A percentile compares a stretch with the other conserved stretches of the same genome.
Conservation (phyloP, 2,888 invertebrate genomes). For the Campopleginae sp. region DNA sequence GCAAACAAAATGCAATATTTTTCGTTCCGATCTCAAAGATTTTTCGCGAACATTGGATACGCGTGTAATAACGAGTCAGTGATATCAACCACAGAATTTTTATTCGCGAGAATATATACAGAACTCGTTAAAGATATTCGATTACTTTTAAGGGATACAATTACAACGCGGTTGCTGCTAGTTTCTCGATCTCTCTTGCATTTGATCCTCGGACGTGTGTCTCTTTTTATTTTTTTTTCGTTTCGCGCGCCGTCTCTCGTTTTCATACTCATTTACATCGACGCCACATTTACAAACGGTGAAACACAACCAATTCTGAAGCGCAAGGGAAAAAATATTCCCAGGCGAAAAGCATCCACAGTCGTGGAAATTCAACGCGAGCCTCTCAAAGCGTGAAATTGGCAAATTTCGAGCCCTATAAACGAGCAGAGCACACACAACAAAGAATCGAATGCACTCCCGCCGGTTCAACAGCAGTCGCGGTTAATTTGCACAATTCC, state of each 20-base stretch:
- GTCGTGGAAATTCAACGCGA: constrained; percentile 39
- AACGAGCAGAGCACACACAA: constrained; percentile 11
- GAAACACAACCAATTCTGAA: constrained; percentile 12
- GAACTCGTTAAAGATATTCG: constrained; percentile 71
- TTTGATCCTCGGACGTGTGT: constrained; percentile 6
- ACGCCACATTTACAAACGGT: constrained; percentile 18
- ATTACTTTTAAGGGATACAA: constrained; percentile 72
- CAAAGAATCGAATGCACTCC: neutral
- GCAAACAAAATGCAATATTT: constrained; percentile 1
- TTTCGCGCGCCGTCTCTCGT: constrained; percentile 21
- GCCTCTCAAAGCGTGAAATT: constrained; percentile 55
- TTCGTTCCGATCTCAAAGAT: constrained; percentile 49
- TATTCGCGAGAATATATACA: constrained; percentile 63
- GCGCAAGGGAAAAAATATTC: constrained; percentile 18
- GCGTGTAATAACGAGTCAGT: constrained; percentile 56
- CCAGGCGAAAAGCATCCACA: constrained; percentile 31
- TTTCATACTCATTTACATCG: constrained; percentile 56
- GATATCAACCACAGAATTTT: constrained; percentile 74
- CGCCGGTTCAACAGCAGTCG: neutral
- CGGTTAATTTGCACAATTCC: neutral
- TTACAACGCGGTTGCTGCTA: constrained; percentile 66
- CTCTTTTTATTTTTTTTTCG: neutral
- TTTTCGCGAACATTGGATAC: constrained; percentile 72
- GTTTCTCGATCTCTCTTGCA: constrained; percentile 17
- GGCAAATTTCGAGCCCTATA: constrained; percentile 41